These are phyloP conservation scores for Agelas oroides DNA, from an alignment of 37 sponge, comb jelly and placozoan species.

Conservation along the genomic window DNA sequence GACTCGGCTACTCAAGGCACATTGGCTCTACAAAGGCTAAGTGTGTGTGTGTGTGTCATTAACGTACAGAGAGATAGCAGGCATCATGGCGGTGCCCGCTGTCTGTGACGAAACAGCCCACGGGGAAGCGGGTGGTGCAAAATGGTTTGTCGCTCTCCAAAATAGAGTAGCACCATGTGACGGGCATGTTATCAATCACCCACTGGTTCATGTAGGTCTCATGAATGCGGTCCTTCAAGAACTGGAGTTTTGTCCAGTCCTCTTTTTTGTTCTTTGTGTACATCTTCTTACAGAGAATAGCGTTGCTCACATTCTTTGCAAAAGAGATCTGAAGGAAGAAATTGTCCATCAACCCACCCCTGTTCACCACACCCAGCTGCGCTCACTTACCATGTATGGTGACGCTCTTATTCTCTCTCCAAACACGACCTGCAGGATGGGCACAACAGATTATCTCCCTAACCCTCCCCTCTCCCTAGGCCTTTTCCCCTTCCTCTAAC, in stretches of 20 bases:
- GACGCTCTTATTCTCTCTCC: constrained; percentile 70
- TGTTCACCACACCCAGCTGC: too few species aligned
- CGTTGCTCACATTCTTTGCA: constrained; percentile 26
- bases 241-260: constrained; percentile 47
- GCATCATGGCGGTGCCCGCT: constrained; percentile 65
- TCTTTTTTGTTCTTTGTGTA: constrained; percentile 13
- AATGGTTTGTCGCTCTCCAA: constrained; percentile 56
- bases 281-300: constrained; percentile 14
- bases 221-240: constrained; percentile 66
- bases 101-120: constrained; percentile 92
- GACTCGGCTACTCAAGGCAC: too few species aligned
- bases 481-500: too few species aligned
- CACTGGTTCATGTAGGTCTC: constrained; percentile 85
- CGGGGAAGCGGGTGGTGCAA: constrained; percentile 94
- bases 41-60: background rate
- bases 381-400: constrained; percentile 40
- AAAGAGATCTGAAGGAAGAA: constrained; percentile 32
- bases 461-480: too few species aligned
- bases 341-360: too few species aligned
- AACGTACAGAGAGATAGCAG: constrained; percentile 80
- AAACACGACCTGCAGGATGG: constrained; percentile 69
- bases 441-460: too few species aligned
- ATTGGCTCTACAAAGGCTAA: too few species aligned
- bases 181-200: constrained; percentile 99
- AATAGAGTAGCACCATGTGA: constrained; percentile 91